These are phyloP conservation scores for Varroa destructor DNA, from an alignment of 1,140 invertebrate genomes.

Conservation along the genomic window DNA sequence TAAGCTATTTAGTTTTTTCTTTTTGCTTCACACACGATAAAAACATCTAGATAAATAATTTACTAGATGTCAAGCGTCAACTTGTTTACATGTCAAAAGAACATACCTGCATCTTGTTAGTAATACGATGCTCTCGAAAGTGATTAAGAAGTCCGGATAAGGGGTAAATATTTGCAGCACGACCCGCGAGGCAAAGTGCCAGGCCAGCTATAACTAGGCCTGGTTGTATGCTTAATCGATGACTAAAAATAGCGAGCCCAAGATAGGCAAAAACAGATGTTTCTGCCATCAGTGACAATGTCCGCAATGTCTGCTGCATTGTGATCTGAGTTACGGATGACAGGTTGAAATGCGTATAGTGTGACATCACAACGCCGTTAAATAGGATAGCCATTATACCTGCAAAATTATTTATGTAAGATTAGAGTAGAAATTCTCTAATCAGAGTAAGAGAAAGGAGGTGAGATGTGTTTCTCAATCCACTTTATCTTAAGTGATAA, in stretches of 20 bases:
- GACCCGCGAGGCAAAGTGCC: conserved; percentile 70
- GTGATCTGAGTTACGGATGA: conserved; percentile 97
- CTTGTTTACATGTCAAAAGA: neutral
- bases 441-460: no score
- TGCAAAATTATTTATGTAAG: conserved; percentile 39
- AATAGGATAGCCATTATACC: conserved; percentile 99
- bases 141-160: conserved; percentile 81
- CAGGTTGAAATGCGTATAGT: conserved; percentile 96
- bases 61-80: no score
- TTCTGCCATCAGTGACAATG: conserved; percentile 87
- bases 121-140: conserved; percentile 94
- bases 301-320: conserved; percentile 96
- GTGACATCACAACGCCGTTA: conserved; percentile 98
- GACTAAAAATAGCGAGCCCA: conserved; percentile 92
- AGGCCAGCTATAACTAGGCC: conserved; percentile 82
- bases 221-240: conserved; percentile 57
- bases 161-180: conserved; percentile 94
- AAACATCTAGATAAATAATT: no score
- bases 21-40: no score
- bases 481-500: no score
- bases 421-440: conserved; percentile 17
- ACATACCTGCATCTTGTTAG: conserved; percentile 65
- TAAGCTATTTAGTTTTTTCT: no score
- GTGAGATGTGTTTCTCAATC: no score
- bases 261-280: conserved; percentile 99